A percentile compares a stretch with the other conserved stretches of the same genome.
Conservation (phyloP, 2,113 vertebrate genomes). For the Suricata suricatta region DNA sequence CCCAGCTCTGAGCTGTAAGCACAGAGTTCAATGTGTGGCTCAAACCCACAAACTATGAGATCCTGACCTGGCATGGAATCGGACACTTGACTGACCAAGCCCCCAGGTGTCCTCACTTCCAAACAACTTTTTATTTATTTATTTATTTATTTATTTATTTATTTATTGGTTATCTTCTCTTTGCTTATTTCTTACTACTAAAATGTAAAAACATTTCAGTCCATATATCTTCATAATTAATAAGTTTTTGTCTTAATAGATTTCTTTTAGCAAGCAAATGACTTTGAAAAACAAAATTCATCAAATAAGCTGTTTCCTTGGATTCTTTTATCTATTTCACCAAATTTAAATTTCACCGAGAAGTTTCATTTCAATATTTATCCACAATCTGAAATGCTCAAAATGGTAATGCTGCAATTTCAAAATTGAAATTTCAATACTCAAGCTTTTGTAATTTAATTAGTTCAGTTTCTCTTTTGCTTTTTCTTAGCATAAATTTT, state of each 20-base stretch:
- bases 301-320: background rate
- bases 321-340: background rate
- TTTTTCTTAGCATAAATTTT: background rate
- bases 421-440: background rate
- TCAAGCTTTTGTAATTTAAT: background rate
- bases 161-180: background rate
- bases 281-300: background rate
- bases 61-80: no score
- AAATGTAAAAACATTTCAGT: background rate
- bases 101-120: background rate
- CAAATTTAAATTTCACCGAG: background rate
- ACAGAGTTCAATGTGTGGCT: no score
- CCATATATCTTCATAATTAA: background rate
- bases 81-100: no score
- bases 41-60: no score
- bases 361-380: background rate
- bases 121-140: background rate
- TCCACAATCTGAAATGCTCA: background rate
- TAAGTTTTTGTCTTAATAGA: background rate
- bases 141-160: background rate
- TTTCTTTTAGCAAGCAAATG: background rate
- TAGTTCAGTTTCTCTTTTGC: background rate
- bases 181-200: background rate
- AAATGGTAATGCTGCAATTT: background rate
- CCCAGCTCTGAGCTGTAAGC: no score